Conservation (phyloP, 2,113 vertebrate genomes). For the Pygoscelis adeliae region DNA sequence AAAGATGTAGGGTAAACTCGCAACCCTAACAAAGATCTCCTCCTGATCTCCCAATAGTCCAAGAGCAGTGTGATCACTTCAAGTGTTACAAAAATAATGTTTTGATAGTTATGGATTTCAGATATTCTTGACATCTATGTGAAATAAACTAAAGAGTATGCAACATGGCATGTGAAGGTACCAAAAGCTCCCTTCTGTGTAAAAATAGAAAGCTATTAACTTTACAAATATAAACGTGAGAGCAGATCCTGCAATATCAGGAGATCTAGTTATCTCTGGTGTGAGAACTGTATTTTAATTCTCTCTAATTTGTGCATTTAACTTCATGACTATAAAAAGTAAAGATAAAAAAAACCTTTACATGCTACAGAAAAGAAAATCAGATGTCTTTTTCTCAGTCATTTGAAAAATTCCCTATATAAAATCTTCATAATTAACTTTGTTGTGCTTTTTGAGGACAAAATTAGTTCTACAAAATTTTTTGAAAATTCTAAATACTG, state of each 20-base stretch:
- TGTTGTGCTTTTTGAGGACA: neutral
- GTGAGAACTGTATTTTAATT: neutral
- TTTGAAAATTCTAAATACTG: neutral
- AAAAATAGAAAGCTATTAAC: neutral
- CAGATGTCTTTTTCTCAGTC: neutral
- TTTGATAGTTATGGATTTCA: neutral
- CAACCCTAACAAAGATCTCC: neutral
- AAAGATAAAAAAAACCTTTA: neutral
- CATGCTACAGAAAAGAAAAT: neutral
- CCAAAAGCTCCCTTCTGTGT: neutral
- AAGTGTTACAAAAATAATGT: neutral
- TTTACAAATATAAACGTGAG: neutral
- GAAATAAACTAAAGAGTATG: neutral
- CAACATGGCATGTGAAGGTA: neutral
- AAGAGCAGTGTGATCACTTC: neutral
- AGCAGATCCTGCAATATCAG: neutral
- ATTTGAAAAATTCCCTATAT: neutral
- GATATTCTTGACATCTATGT: neutral
- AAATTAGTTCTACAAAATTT: neutral
- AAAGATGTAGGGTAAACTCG: neutral
- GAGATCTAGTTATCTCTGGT: neutral
- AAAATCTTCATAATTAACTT: neutral
- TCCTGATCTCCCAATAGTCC: neutral
- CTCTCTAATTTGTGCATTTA: neutral
- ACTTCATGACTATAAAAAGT: neutral